These are phyloP conservation scores for Isurus oxyrinchus DNA, from an alignment of 2,113 vertebrate genomes.

Conservation along the genomic window DNA sequence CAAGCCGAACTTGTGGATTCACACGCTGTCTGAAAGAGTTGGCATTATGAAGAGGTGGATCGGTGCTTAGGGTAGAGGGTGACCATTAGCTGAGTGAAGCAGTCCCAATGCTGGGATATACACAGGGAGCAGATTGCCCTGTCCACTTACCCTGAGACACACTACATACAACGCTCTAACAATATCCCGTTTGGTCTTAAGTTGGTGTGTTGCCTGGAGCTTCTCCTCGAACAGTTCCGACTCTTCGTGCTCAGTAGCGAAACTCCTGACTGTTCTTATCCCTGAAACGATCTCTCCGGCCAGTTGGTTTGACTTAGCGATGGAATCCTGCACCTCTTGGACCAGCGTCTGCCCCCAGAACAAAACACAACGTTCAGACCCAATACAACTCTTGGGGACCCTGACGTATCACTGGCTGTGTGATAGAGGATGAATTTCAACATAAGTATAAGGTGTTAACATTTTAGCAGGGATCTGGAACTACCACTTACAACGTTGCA, in stretches of 20 bases:
- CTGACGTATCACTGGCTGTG: not conserved
- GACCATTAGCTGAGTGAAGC: not conserved
- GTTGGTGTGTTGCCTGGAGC: constrained; percentile 48
- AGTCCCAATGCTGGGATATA: not conserved
- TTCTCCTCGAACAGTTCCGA: constrained; percentile 52
- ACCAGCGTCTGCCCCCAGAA: constrained; percentile 50
- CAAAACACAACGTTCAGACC: not conserved
- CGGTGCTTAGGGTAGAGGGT: not conserved
- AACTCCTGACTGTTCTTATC: constrained; percentile 67
- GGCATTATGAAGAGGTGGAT: no score
- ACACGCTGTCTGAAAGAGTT: no score
- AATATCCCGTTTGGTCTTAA: constrained; percentile 52
- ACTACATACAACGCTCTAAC: constrained; percentile 48
- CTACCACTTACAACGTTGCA: not conserved
- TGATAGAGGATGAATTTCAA: not conserved
- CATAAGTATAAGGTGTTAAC: not conserved
- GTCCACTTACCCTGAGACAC: constrained; percentile 54
- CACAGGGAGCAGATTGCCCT: not conserved
- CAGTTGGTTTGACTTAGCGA: constrained; percentile 57
- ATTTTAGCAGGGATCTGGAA: not conserved
- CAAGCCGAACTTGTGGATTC: no score
- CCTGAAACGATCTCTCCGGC: constrained; percentile 57
- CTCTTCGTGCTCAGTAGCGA: constrained; percentile 62
- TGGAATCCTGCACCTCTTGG: constrained; percentile 61
- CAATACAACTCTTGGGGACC: not conserved